Evolutionary conservation across 2,797 vertebrate genomes (phyloP), one percentile per base, ranked within the genome.

Genomic region (Arremon brunneinucha): DNA sequence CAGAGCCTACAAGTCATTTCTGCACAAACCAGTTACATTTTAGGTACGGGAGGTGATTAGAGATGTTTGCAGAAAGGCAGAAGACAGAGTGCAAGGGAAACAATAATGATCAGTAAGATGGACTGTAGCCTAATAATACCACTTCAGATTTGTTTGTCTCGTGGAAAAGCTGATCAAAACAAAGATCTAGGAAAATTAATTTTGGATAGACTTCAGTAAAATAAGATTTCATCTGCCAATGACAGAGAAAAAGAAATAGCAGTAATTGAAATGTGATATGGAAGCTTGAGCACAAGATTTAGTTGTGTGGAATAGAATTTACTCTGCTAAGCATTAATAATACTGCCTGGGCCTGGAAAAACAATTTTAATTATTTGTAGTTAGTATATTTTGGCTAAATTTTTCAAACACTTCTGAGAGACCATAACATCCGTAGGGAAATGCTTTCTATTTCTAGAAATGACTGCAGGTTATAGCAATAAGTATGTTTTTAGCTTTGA

Each of bases 111-210:
- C 77, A 60, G 44, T 44, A 90, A 83, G 74, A 94, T 72, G 78
- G 77, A 79, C 67, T 70, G 30, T 50, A 64, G 70, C 44, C 86
- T 83, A 90, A 78, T 67, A 94, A 74, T 64, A 28, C 57, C 43
- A 39, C 59, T 95, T 21, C 28, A 22, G n/a, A 55, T 94, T 65
- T 90, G 46, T 81, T 74, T 23, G 39, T 69, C 46, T 94, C 69
- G n/a, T 1, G 3, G 34, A 95, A 91, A 88, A 87, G 65, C 69
- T 93, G 90, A 94, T 94, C 88, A 80, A 94, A 93, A 72, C 90
- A 82, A 89, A 90, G 59, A 93, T 87, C 63, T 76, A 59, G 46
- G 52, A 93, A 84, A 93, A 94, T 90, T 91, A 87, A 87, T 92
- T 96, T 93, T 87, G 47, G 23, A 92, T 93, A 84, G 92, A 92